Percentiles rank a stretch among this genome's conserved stretches.
Evolutionary conservation across 2,113 vertebrate genomes (phyloP).

Genomic region (Prinia subflava): DNA sequence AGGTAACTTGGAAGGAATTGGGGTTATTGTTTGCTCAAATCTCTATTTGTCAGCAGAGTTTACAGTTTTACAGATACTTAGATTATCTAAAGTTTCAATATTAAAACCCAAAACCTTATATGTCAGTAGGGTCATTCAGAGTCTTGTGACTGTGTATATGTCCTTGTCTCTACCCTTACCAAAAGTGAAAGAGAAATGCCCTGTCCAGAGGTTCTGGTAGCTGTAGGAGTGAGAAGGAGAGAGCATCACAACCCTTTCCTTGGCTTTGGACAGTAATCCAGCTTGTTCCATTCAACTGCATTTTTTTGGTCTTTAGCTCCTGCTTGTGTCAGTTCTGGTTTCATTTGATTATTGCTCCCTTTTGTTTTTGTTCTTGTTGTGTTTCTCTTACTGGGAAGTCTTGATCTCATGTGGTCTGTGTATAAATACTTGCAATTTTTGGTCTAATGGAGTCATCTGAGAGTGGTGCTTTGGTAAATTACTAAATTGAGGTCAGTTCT

Average conservation of each 20-base stretch:
- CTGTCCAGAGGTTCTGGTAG: not conserved
- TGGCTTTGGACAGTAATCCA: not conserved
- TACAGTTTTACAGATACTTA: not conserved
- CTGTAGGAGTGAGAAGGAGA: not conserved
- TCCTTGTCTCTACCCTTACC: not conserved
- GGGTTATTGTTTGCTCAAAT: not conserved
- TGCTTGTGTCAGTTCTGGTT: not conserved
- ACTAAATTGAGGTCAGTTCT: not conserved
- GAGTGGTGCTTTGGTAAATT: not conserved
- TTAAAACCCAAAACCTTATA: not conserved
- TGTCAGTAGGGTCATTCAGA: not conserved
- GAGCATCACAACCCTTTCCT: not conserved
- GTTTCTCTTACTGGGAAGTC: not conserved
- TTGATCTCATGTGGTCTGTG: not conserved
- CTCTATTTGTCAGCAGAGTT: not conserved
- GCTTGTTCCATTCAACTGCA: not conserved
- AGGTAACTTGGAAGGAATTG: not conserved
- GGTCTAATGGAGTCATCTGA: not conserved
- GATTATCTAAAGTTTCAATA: not conserved
- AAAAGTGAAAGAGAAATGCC: not conserved
- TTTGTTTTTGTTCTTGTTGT: not conserved
- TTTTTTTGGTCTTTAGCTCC: not conserved
- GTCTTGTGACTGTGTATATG: not conserved
- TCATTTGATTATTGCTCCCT: not conserved
- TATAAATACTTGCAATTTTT: not conserved